phyloP scores from a whole-genome alignment of 1,140 invertebrate species.

The Solenopsis fugax region DNA sequence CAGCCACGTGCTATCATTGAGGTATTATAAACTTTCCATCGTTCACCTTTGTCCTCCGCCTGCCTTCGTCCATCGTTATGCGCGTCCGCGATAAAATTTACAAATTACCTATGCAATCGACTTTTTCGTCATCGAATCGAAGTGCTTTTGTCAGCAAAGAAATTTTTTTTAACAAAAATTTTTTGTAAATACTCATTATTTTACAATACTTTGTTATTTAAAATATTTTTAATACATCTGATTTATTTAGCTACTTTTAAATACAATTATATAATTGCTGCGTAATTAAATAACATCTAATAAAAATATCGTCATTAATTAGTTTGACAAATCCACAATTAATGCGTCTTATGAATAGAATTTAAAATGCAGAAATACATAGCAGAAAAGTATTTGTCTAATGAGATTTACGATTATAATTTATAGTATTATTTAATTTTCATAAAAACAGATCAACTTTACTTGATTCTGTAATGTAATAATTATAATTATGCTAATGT shows the following conservation, averaged over 20 bases:
- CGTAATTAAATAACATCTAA: background rate
- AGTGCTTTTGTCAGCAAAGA: conserved; percentile 19
- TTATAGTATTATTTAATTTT: background rate
- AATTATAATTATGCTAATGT: background rate
- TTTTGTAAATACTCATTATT: background rate
- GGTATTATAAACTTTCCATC: conserved; percentile 76
- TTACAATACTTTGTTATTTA: too few relatives aligned
- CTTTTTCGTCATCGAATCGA: conserved; percentile 82
- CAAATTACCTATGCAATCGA: conserved; percentile 14
- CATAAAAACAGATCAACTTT: background rate
- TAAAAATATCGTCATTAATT: background rate
- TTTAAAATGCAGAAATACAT: background rate
- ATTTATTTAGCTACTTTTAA: background rate
- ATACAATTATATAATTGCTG: background rate
- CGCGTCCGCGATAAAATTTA: conserved; percentile 52
- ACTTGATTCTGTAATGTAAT: background rate
- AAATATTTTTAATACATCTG: background rate
- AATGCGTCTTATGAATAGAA: background rate
- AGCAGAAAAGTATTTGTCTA: background rate
- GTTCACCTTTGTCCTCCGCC: conserved; percentile 64
- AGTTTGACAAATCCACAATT: background rate
- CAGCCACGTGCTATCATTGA: conserved; percentile 72
- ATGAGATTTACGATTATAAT: background rate
- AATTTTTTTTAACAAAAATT: background rate
- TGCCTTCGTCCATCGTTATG: conserved; percentile 53